phyloP scores from a whole-genome alignment of 2,888 invertebrate genomes.

The Furcula furcula region DNA sequence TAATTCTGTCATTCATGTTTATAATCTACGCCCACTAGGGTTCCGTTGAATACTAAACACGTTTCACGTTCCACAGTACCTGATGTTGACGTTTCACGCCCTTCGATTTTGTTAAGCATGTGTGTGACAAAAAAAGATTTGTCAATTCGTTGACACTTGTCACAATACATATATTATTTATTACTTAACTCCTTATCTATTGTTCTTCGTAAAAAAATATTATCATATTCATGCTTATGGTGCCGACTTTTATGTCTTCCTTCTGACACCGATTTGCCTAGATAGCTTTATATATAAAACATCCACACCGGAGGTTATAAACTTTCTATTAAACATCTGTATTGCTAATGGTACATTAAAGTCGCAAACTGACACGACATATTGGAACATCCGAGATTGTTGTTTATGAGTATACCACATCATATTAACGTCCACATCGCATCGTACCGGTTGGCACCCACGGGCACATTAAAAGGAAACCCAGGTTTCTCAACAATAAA shows the following conservation, averaged over 20 bases:
- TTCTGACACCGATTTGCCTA: conserved; percentile 42
- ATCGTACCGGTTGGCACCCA: conserved; percentile 33
- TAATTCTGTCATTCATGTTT: conserved; percentile 40
- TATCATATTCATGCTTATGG: conserved; percentile 18
- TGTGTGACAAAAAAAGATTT: conserved; percentile 14
- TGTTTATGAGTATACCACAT: conserved; percentile 38
- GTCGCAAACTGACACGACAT: conserved; percentile 42
- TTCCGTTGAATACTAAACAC: conserved; percentile 38
- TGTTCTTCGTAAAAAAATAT: conserved; percentile 8
- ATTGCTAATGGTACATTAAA: conserved; percentile 53
- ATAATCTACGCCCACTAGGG: conserved; percentile 43
- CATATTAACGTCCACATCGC: conserved; percentile 28
- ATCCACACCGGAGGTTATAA: conserved; percentile 61
- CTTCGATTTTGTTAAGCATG: conserved; percentile 18
- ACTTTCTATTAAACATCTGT: conserved; percentile 57
- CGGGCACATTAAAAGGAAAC: conserved; percentile 40
- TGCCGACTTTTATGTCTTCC: conserved; percentile 43
- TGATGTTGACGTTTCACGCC: conserved; percentile 41
- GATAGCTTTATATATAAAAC: conserved; percentile 38
- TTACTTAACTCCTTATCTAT: conserved; percentile 9
- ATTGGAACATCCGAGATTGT: conserved; percentile 33
- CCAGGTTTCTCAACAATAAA: conserved; percentile 48
- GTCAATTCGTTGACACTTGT: conserved; percentile 19
- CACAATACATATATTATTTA: conserved; percentile 9
- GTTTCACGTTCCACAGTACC: conserved; percentile 35